Evolutionary conservation across 1,140 invertebrate genomes (phyloP).

Genomic region (Argopecten irradians): DNA sequence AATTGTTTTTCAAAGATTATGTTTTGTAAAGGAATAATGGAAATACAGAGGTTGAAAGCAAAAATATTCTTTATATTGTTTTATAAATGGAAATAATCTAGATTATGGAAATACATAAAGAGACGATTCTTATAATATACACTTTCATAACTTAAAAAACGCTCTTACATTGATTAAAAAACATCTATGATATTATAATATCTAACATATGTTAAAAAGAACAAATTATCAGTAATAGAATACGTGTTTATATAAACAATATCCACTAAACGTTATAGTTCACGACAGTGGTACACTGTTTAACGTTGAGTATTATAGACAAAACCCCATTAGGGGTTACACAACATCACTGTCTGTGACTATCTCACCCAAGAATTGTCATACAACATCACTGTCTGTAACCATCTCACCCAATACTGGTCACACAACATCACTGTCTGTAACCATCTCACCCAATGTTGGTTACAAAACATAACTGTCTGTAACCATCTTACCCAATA

Average conservation of each 20-base stretch:
- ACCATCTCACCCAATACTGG: neutral
- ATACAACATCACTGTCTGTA: no score
- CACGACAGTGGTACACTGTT: neutral
- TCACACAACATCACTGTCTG: no score
- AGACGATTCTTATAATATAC: neutral
- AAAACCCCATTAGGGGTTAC: neutral
- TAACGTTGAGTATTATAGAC: constrained; percentile 7
- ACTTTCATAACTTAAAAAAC: constrained; percentile 1
- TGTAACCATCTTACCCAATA: no score
- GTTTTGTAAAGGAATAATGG: no score
- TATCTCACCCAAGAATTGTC: neutral
- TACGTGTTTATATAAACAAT: constrained; percentile 7
- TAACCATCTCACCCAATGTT: neutral
- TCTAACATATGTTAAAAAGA: neutral
- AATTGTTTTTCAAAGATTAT: no score
- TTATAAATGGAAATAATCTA: neutral
- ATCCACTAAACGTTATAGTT: neutral
- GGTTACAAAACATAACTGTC: no score
- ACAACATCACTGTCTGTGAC: neutral
- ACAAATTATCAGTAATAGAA: neutral
- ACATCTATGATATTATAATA: neutral
- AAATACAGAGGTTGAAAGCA: neutral
- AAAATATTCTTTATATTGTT: no score
- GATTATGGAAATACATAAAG: neutral
- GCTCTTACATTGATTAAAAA: neutral